A percentile compares a stretch with the other conserved stretches of the same genome.
Conservation (phyloP, 2,113 vertebrate genomes). For the Meleagris gallopavo region DNA sequence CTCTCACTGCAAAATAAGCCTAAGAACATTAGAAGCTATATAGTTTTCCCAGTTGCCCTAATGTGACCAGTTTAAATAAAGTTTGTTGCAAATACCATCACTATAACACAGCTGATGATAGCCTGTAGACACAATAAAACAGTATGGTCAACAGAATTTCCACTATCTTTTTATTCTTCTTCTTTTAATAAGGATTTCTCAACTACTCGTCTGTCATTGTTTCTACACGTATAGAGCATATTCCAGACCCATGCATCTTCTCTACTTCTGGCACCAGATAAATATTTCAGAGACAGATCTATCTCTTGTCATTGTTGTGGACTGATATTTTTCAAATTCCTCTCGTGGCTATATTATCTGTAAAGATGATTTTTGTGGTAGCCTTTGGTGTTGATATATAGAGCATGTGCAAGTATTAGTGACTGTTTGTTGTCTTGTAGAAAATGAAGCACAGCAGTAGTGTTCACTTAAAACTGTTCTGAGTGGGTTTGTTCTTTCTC, state of each 20-base stretch:
- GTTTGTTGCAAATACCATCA: constrained; percentile 17
- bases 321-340: neutral
- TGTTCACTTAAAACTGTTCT: neutral
- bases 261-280: neutral
- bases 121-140: neutral
- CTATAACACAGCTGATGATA: neutral
- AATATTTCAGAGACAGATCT: neutral
- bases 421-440: neutral
- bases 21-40: constrained; percentile 10
- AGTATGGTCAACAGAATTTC: neutral
- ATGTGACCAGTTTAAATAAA: constrained; percentile 24
- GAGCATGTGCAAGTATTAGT: neutral
- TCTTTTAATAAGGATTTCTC: neutral
- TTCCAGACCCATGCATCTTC: neutral
- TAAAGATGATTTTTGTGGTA: neutral
- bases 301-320: neutral
- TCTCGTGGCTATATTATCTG: neutral
- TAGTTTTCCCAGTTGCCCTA: neutral
- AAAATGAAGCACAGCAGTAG: neutral
- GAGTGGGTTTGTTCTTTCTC: neutral
- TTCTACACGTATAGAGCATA: neutral
- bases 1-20: constrained; percentile 29
- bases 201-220: neutral
- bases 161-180: neutral
- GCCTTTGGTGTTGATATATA: neutral